Percentiles rank a stretch among this genome's conserved stretches.
Conservation (phyloP, 2,113 vertebrate species). For the Pseudolaguvia tuberculata region DNA sequence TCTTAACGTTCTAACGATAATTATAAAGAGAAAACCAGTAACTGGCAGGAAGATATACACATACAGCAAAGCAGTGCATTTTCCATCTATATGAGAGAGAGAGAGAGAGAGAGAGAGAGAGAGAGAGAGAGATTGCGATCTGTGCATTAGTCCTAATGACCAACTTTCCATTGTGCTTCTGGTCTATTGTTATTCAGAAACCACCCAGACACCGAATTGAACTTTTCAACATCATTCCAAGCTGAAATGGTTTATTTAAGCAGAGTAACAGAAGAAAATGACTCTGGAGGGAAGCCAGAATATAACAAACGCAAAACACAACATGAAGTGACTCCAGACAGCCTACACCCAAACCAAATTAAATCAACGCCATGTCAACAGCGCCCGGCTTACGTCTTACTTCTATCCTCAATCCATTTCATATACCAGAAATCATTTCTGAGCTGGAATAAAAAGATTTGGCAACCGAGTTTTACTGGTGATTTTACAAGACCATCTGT, state of each 20-base stretch:
- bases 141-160: constrained; percentile 19
- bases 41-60: not conserved
- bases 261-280: constrained; percentile 31
- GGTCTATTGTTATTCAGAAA: constrained; percentile 27
- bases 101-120: not conserved
- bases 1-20: not conserved
- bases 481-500: constrained; percentile 18
- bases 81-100: constrained; percentile 16
- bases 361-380: constrained; percentile 39
- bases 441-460: not conserved
- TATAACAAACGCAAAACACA: constrained; percentile 36
- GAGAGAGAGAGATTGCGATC: constrained; percentile 3
- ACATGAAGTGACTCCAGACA: constrained; percentile 27
- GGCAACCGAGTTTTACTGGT: not conserved
- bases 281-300: constrained; percentile 34
- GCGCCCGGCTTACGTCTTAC: constrained; percentile 12
- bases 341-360: constrained; percentile 41
- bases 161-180: constrained; percentile 9
- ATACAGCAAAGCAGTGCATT: constrained; percentile 19
- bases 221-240: constrained; percentile 24
- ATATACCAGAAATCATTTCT: constrained; percentile 22
- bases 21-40: not conserved
- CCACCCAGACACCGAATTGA: not conserved
- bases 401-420: not conserved
- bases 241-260: constrained; percentile 43